These are phyloP conservation scores for Sinotaia quadrata DNA, from an alignment of 2,888 invertebrate genomes.

Conservation along the genomic window DNA sequence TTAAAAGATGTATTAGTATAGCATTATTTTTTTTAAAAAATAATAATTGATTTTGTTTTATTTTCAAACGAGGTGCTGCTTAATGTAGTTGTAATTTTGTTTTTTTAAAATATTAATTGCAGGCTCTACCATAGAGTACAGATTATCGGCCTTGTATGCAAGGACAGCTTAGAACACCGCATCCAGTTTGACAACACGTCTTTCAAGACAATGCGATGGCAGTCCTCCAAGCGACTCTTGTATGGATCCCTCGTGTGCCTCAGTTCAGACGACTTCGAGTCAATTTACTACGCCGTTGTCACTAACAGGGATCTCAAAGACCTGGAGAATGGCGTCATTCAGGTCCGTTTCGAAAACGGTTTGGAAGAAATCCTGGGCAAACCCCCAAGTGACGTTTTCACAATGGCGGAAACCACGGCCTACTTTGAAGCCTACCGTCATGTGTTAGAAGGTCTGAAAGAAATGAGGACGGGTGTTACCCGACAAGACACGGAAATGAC, in stretches of 20 bases:
- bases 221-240: slow-evolving; percentile 78
- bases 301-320: slow-evolving; percentile 46
- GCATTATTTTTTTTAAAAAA: too few species aligned
- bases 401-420: slow-evolving; percentile 84
- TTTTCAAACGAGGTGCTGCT: too few species aligned
- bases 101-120: background rate
- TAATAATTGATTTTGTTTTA: too few species aligned
- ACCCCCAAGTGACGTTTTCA: slow-evolving; percentile 32
- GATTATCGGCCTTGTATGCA: slow-evolving; percentile 49
- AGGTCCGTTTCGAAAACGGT: slow-evolving; percentile 44
- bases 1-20: too few species aligned
- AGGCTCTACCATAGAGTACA: slow-evolving; percentile 59
- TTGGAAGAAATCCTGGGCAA: slow-evolving; percentile 17
- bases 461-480: slow-evolving; percentile 69
- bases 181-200: slow-evolving; percentile 9
- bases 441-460: slow-evolving; percentile 81
- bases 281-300: slow-evolving; percentile 77
- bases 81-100: too few species aligned
- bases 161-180: background rate
- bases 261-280: slow-evolving; percentile 80
- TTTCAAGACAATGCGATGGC: slow-evolving; percentile 64
- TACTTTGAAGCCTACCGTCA: slow-evolving; percentile 88
- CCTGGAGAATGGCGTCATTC: slow-evolving; percentile 46
- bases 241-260: slow-evolving; percentile 83
- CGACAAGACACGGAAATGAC: too few species aligned